These are phyloP conservation scores for Plagiodera versicolora DNA, from an alignment of 2,888 invertebrate species.

Conservation along the genomic window DNA sequence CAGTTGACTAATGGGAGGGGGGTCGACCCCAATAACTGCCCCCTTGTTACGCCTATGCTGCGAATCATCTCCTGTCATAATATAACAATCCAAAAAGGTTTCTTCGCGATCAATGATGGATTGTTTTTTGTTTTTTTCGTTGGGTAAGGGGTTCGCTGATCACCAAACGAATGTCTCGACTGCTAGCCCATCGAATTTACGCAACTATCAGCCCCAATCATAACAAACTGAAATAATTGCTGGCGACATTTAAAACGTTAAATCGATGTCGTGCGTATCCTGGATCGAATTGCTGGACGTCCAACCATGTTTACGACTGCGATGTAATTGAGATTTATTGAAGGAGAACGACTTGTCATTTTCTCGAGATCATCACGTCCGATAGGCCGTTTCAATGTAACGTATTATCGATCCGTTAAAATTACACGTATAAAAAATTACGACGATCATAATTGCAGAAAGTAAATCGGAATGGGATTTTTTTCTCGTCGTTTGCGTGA, in stretches of 20 bases:
- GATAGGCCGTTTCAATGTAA: not conserved
- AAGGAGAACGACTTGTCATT: slow-evolving; percentile 30
- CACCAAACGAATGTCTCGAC: slow-evolving; percentile 17
- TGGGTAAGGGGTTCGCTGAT: slow-evolving; percentile 22
- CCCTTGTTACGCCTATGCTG: too few relatives aligned
- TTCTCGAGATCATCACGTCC: slow-evolving; percentile 10
- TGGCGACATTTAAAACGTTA: slow-evolving; percentile 33
- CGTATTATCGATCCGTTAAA: not conserved
- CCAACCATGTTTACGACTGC: too few relatives aligned
- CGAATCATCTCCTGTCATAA: too few relatives aligned
- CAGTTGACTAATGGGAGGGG: too few relatives aligned
- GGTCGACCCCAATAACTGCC: too few relatives aligned
- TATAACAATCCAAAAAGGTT: too few relatives aligned
- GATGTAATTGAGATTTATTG: slow-evolving; percentile 18
- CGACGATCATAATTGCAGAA: too few relatives aligned
- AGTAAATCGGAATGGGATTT: too few relatives aligned
- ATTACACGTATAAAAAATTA: too few relatives aligned
- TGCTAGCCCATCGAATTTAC: slow-evolving; percentile 19
- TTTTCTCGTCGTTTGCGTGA: too few relatives aligned
- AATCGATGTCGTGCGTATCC: slow-evolving; percentile 35
- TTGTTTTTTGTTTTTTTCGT: not conserved
- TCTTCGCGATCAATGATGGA: too few relatives aligned
- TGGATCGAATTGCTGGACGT: slow-evolving; percentile 23
- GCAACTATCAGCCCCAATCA: slow-evolving; percentile 24
- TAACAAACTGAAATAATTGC: slow-evolving; percentile 35